phyloP scores from a whole-genome alignment of 2,797 vertebrate species.

The Malacoraja senta region DNA sequence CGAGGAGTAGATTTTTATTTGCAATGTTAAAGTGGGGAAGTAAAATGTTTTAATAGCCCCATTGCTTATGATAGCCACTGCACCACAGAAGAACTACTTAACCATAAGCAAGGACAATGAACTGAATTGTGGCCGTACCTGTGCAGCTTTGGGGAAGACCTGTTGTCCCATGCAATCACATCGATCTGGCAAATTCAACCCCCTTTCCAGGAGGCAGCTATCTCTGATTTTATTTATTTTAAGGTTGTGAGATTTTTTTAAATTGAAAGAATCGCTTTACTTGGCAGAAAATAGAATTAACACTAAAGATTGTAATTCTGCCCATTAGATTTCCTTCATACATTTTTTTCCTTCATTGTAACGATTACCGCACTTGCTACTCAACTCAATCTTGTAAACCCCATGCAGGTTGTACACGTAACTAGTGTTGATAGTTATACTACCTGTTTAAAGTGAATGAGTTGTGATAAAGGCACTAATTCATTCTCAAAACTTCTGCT shows the following conservation, averaged over 20 bases:
- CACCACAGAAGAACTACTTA: not conserved
- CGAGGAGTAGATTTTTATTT: not conserved
- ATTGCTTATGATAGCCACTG: not conserved
- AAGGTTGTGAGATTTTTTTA: not conserved
- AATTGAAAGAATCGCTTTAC: not conserved
- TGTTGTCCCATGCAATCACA: not conserved
- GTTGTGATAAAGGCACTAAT: not conserved
- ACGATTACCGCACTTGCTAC: not conserved
- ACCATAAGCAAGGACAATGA: not conserved
- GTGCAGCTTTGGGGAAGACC: not conserved
- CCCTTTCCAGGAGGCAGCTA: conserved; percentile 31
- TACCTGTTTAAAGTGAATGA: not conserved
- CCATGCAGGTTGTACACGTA: not conserved
- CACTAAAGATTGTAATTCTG: conserved; percentile 17
- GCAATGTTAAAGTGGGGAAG: not conserved
- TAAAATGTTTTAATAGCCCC: not conserved
- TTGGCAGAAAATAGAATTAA: not conserved
- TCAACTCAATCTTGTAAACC: not conserved
- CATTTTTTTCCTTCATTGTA: not conserved
- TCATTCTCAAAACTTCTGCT: not conserved
- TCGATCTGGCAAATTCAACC: not conserved
- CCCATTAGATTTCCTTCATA: not conserved
- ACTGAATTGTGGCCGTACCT: not conserved
- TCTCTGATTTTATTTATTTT: not conserved
- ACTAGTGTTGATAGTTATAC: not conserved